Conservation (phyloP, 2,888 invertebrate species). For the Cheilosia vernalis region DNA sequence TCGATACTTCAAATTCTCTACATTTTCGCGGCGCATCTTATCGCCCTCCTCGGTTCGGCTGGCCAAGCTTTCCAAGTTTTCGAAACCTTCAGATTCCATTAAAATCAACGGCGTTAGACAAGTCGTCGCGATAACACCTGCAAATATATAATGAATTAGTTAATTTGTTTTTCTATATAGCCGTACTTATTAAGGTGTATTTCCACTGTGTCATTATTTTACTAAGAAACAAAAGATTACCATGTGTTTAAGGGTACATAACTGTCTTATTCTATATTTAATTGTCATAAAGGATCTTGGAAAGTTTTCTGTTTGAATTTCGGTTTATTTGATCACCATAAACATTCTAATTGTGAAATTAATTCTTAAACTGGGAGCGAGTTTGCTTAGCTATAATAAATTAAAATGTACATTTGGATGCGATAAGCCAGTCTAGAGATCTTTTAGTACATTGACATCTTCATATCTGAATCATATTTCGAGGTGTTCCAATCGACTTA, state of each 20-base stretch:
- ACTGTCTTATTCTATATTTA: background rate
- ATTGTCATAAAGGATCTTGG: background rate
- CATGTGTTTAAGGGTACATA: background rate
- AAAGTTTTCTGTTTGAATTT: constrained; percentile 27
- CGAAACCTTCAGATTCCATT: constrained; percentile 79
- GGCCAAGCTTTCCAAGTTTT: constrained; percentile 79
- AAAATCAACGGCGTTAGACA: constrained; percentile 82
- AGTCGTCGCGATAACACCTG: constrained; percentile 82
- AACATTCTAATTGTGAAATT: background rate
- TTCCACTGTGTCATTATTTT: background rate
- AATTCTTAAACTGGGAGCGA: background rate
- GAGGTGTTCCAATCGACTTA: too few relatives aligned
- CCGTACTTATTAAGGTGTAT: background rate
- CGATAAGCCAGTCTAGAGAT: too few relatives aligned
- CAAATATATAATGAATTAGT: constrained; percentile 34
- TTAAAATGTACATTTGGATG: too few relatives aligned
- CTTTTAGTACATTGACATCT: too few relatives aligned
- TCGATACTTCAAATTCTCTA: constrained; percentile 82
- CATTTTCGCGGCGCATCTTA: constrained; percentile 79
- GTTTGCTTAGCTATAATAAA: too few relatives aligned
- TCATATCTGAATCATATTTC: too few relatives aligned
- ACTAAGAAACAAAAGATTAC: constrained; percentile 13
- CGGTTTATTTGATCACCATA: background rate
- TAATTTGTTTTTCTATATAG: background rate
- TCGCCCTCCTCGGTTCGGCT: constrained; percentile 80